phyloP scores from a whole-genome alignment of 53 echinoderm and acorn worm species.

The Astropecten irregularis region DNA sequence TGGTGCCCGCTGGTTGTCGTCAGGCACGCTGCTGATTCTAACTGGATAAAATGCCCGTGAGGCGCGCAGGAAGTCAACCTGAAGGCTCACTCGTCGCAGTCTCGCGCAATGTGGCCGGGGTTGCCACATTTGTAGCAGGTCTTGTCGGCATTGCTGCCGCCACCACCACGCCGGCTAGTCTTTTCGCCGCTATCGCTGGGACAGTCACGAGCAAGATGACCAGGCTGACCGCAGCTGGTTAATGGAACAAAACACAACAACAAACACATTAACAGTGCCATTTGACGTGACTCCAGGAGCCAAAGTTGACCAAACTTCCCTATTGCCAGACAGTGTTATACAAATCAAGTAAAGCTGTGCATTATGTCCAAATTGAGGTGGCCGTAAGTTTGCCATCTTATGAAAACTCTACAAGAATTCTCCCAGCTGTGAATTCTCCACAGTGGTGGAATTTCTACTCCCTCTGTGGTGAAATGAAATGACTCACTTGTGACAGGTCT shows the following conservation, averaged over 20 bases:
- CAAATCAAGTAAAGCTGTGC: no score
- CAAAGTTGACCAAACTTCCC: no score
- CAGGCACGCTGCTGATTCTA: constrained; percentile 9
- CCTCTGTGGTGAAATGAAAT: no score
- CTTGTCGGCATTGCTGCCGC: constrained; percentile 49
- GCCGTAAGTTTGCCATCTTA: no score
- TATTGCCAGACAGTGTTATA: no score
- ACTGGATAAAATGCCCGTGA: constrained; percentile 55
- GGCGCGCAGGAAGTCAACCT: constrained; percentile 57
- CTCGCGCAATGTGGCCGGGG: constrained; percentile 66
- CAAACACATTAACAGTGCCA: no score
- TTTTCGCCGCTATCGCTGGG: constrained; percentile 24
- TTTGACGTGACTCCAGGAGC: no score
- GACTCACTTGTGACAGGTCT: constrained; percentile 75
- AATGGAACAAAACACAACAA: not conserved
- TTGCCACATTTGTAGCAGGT: constrained; percentile 48
- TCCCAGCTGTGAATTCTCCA: no score
- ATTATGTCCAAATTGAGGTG: no score
- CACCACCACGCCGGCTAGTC: not conserved
- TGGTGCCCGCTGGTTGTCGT: constrained; percentile 3
- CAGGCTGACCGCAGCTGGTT: constrained; percentile 59
- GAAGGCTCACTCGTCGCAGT: constrained; percentile 58
- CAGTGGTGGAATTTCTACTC: no score
- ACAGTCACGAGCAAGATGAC: constrained; percentile 73
- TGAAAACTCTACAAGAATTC: no score